These are phyloP conservation scores for Fukomys damarensis DNA, from an alignment of 2,113 vertebrate species.

Conservation along the genomic window DNA sequence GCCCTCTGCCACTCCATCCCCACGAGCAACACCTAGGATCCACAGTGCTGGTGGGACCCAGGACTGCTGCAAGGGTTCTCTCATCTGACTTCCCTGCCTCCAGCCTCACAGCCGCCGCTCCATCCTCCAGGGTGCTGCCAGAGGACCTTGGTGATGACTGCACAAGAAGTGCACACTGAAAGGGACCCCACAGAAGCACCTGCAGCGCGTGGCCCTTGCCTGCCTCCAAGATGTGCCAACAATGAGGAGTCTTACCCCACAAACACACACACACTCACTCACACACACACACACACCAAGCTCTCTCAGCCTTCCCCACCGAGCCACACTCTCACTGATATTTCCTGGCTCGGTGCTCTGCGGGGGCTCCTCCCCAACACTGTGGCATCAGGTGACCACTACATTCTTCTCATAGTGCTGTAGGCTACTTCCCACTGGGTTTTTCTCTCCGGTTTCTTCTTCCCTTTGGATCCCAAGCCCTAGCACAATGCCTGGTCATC, in stretches of 20 bases:
- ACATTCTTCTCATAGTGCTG: slow-evolving; percentile 8
- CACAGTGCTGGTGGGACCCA: too few relatives aligned
- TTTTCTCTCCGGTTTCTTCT: not conserved
- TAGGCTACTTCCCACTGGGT: not conserved
- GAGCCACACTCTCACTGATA: not conserved
- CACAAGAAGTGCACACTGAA: not conserved
- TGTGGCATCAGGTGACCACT: not conserved
- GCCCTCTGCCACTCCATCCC: too few relatives aligned
- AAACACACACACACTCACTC: rapidly evolving
- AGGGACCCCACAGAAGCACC: too few relatives aligned
- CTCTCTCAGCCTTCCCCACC: not conserved
- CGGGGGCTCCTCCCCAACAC: not conserved
- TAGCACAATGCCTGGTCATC: not conserved
- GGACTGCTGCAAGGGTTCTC: not conserved
- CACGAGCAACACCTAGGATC: rapidly evolving
- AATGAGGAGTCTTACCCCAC: too few relatives aligned
- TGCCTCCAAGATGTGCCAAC: not conserved
- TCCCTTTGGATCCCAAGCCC: not conserved
- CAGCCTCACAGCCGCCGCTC: not conserved
- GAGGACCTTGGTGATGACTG: not conserved
- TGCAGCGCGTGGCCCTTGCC: too few relatives aligned
- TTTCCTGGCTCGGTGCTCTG: not conserved
- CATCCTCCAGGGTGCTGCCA: not conserved
- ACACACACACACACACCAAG: too few relatives aligned
- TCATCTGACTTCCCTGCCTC: not conserved